Evolutionary conservation across 1,140 invertebrate genomes (phyloP).

Genomic region (Trypoxylus dichotomus): DNA sequence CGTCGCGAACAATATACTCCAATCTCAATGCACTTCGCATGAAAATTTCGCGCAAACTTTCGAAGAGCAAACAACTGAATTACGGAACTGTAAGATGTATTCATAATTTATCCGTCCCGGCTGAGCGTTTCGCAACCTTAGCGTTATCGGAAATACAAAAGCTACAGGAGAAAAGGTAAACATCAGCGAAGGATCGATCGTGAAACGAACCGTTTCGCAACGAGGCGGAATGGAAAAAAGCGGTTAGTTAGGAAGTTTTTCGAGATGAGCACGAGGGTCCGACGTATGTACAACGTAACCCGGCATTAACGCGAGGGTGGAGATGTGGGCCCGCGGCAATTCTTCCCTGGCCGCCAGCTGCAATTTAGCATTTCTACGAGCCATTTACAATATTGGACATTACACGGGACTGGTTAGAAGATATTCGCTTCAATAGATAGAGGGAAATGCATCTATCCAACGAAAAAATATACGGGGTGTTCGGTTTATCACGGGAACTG

Average conservation of each 20-base stretch:
- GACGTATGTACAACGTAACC: background rate
- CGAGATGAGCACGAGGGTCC: background rate
- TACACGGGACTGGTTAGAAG: background rate
- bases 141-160: background rate
- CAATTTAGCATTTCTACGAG: background rate
- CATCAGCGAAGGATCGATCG: background rate
- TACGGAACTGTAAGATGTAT: background rate
- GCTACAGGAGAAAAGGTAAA: background rate
- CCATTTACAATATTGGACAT: background rate
- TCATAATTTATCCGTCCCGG: background rate
- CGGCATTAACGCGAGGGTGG: background rate
- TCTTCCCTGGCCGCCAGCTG: background rate
- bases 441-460: too few relatives aligned
- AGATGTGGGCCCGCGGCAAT: too few relatives aligned
- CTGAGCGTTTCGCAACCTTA: background rate
- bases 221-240: background rate
- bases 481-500: too few relatives aligned
- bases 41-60: background rate
- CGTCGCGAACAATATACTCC: background rate
- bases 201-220: background rate
- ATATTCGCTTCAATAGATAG: background rate
- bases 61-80: background rate
- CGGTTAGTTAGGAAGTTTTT: constrained; percentile 2
- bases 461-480: too few relatives aligned
- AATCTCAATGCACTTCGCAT: background rate